Evolutionary conservation across 2,797 vertebrate genomes (phyloP).

Genomic region (Sarcoramphus papa): DNA sequence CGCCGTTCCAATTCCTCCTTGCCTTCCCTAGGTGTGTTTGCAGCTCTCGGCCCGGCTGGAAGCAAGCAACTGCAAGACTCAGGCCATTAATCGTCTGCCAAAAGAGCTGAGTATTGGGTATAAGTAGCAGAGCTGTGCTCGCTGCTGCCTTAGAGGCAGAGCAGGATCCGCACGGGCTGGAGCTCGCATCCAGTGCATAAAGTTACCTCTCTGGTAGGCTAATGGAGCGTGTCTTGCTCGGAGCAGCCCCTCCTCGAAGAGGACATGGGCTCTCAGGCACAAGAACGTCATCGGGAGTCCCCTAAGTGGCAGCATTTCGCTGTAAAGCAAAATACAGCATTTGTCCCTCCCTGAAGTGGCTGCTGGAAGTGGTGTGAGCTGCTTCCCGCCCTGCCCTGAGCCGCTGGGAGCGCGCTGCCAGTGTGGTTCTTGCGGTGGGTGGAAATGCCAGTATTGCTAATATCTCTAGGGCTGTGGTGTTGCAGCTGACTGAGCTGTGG

Average conservation of each 20-base stretch:
- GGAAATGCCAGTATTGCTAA: slow-evolving; percentile 37
- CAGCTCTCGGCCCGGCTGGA: slow-evolving; percentile 12
- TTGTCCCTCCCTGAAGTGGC: slow-evolving; percentile 52
- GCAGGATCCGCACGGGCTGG: neutral
- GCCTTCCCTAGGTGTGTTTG: slow-evolving; percentile 38
- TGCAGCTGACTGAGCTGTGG: slow-evolving; percentile 30
- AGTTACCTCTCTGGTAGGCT: neutral
- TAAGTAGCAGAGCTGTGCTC: slow-evolving; percentile 21
- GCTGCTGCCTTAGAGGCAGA: neutral
- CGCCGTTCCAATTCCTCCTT: slow-evolving; percentile 14
- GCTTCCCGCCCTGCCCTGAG: slow-evolving; percentile 53
- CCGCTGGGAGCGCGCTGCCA: slow-evolving; percentile 31
- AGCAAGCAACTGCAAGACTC: neutral
- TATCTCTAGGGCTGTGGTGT: slow-evolving; percentile 53
- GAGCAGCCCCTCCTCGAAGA: slow-evolving; percentile 6
- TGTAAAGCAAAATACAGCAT: neutral
- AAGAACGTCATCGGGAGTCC: slow-evolving; percentile 54
- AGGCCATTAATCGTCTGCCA: slow-evolving; percentile 27
- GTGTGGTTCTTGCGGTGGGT: slow-evolving; percentile 59
- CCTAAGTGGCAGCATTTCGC: slow-evolving; percentile 65
- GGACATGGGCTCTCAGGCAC: slow-evolving; percentile 11
- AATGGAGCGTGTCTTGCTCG: neutral
- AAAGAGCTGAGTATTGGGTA: slow-evolving; percentile 4
- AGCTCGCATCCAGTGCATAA: neutral
- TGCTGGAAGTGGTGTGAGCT: slow-evolving; percentile 59